Evolutionary conservation across 2,888 invertebrate genomes (phyloP), one percentile per base, ranked within the genome.

Genomic region (Tuberolachnus salignus): DNA sequence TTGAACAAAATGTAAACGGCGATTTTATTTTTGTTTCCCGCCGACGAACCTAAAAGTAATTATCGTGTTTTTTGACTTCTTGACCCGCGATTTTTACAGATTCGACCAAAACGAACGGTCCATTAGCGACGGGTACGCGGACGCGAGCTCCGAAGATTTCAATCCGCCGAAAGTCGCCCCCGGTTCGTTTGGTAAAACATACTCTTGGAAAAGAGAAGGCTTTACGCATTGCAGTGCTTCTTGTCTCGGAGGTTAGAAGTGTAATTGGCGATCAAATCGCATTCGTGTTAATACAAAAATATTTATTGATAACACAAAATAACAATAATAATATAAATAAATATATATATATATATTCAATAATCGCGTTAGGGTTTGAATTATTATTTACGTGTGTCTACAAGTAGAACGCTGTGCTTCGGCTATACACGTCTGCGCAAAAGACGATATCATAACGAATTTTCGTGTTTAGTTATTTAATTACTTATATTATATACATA

Each of bases 191-290:
- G 91, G 92, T 0, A 92, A 92, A 21, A 92, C 93, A 0, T 94
- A 94, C 85, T 92, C 93, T 0, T 95, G 95, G 95, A 92, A 92
- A 83, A 93, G 93, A 84, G 91, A 92, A 83, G 95, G 95, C 0
- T 96, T 94, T 84, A 94, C 94, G 0, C 93, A 94, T 81, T 98
- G 98, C 87, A 97, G 95, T 84, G 95, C 95, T 0, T 94, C 95
- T 11, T 98, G 98, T 84, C 89, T 97, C 1, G 97, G 97, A 82
- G 93, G 94, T 84, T 83, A 84, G 91, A 75, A 42, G 59, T 23
- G 51, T 53, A 42, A n/a, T 63, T 61, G 72, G 51, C 46, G 14
- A 49, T 16, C 2, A 44, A 46, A 66, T 49, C 21, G 23, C 16
- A 46, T 49, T 66, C 11, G 1, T 49, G 10, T 46, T 13, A 10